Percentiles rank a stretch among this genome's conserved stretches.
phyloP scores from a whole-genome alignment of 1,140 invertebrate genomes.

The Periplaneta americana region DNA sequence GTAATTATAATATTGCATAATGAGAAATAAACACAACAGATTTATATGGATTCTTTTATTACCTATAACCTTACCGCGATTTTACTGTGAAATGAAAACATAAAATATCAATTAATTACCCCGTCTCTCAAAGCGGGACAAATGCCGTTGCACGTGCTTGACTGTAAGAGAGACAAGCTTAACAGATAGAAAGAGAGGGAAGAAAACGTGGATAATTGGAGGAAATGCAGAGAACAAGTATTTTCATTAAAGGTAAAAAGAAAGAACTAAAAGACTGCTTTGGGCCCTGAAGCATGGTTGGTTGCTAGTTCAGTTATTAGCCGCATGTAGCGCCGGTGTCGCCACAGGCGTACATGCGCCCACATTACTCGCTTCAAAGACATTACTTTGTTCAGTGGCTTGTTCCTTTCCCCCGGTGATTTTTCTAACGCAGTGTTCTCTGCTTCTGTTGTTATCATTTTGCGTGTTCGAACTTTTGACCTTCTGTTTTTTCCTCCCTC shows the following conservation, averaged over 20 bases:
- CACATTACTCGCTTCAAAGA: neutral
- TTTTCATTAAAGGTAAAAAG: neutral
- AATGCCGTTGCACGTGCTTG: too few relatives aligned
- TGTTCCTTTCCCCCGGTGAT: neutral
- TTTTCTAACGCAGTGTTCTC: too few relatives aligned
- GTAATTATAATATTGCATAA: too few relatives aligned
- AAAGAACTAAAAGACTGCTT: neutral
- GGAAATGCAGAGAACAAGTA: neutral
- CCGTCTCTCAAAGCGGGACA: too few relatives aligned
- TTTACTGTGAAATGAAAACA: too few relatives aligned
- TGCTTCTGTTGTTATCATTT: neutral
- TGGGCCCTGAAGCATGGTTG: neutral
- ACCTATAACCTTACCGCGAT: too few relatives aligned
- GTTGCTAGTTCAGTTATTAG: neutral
- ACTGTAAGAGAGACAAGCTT: too few relatives aligned
- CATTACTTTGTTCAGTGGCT: neutral
- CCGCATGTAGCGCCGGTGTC: neutral
- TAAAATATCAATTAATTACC: too few relatives aligned
- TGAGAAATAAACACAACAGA: too few relatives aligned
- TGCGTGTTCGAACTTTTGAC: neutral
- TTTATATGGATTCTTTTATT: too few relatives aligned
- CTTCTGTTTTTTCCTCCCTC: neutral
- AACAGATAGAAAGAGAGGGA: neutral
- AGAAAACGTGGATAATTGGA: neutral
- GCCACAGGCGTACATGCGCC: neutral